Evolutionary conservation across 2,888 invertebrate species (phyloP), one percentile per base, ranked within the genome.

Genomic region (Xestia sexstrigata): DNA sequence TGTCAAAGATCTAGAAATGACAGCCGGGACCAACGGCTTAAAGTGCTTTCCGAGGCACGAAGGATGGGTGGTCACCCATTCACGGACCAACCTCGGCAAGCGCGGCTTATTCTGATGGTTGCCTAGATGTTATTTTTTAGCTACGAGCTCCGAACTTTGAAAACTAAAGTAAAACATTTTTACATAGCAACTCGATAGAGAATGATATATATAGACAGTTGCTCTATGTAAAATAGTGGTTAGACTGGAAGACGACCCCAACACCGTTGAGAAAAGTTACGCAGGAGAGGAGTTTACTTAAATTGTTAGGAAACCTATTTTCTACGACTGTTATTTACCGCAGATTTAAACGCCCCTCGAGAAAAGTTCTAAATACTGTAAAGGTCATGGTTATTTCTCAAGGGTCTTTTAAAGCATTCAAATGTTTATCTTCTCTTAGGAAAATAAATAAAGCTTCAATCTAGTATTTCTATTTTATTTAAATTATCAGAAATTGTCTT

Each of bases 311-410:
- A 4, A 68, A 62, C 9, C 35, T 26, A 55, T 70, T 55, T 63
- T 26, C 35, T 26, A 13, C 39, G 11, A 15, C 70, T 15, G 39
- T 65, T 55, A 78, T 55, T 70, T 26, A 63, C 20, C 15, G 15
- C 45, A 39, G 26, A 63, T 63, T 63, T 52, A 63, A 77, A 70
- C 0, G 30, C 20, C 55, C 52, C 63, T n/a, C 23, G 78, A 55
- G 78, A 47, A 63, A 70, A 63, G 30, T 47, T 63, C n/a, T 11
- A 11, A 35, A 26, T 30, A 60, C 62, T 9, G 0, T 68, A 17
- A 76, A 45, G 52, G 63, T 47, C 63, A 78, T 11, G 55, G 69
- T 47, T 70, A 78, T 65, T 55, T 55, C 55, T 55, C 63, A 0
- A 65, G 71, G 15, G 63, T 5, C 20, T 11, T 55, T 78, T 55